A percentile compares a stretch with the other conserved stretches of the same genome.
phyloP scores from a whole-genome alignment of 2,113 vertebrate genomes.

The Pomatorhinus ruficollis region DNA sequence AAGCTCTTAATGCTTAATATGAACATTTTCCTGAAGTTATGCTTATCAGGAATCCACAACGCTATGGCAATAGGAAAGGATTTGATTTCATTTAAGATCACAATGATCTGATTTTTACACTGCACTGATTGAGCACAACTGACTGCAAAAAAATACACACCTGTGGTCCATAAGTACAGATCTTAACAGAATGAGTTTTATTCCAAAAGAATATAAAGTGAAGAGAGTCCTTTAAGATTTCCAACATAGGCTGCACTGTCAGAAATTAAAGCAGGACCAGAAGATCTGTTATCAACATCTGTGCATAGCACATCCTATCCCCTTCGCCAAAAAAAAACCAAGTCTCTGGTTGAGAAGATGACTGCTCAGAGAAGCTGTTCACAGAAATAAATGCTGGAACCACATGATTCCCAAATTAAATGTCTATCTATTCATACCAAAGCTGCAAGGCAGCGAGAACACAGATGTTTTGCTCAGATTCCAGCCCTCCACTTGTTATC shows the following conservation, averaged over 20 bases:
- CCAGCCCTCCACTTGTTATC: neutral
- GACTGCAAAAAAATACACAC: neutral
- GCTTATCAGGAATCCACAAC: neutral
- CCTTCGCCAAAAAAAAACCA: neutral
- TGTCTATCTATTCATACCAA: neutral
- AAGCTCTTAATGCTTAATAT: neutral
- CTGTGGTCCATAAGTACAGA: neutral
- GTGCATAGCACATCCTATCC: neutral
- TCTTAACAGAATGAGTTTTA: neutral
- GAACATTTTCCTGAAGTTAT: neutral
- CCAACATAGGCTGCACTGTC: neutral
- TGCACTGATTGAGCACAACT: neutral
- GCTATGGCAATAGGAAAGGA: neutral
- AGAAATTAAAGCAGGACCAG: neutral
- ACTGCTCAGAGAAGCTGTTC: conserved; percentile 23
- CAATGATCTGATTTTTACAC: neutral
- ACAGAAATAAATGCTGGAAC: neutral
- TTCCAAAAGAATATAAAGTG: neutral
- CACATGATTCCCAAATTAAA: neutral
- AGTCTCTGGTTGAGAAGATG: neutral
- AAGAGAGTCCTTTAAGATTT: neutral
- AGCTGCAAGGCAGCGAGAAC: neutral
- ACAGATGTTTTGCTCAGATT: neutral
- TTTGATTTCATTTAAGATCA: neutral
- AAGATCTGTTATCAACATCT: conserved; percentile 10